Evolutionary conservation across 2,888 invertebrate species (phyloP), one percentile per base, ranked within the genome.

Genomic region (Netelia melanura): DNA sequence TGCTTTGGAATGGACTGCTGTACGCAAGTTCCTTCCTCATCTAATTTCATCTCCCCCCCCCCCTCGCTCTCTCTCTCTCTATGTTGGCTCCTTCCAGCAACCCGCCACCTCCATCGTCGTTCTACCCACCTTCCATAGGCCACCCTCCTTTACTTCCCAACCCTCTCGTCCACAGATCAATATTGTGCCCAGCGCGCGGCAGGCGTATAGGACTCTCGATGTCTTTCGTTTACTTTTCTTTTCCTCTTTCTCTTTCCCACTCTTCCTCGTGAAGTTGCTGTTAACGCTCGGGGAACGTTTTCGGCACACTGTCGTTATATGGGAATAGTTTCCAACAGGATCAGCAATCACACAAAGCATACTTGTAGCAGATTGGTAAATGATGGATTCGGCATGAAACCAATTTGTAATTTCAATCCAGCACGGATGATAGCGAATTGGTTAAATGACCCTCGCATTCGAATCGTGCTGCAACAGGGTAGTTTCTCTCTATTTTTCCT

Each of bases 1-100:
- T 91, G 90, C 93, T 92, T 92, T 92, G 92, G 91, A 92, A 91
- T 92, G 93, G 92, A 93, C 92, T 91, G 92, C 90, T 91, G 14
- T 14, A 91, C 93, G 92, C 92, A 92, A 89, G 86, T 88, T 88
- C 48, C 89, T 68, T 64, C 77, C 68, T 48, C 78, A 21, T 62
- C 78, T 52, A 70, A 70, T 70, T 56, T 38, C 77, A 58, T 71
- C 61, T 30, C 68, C 30, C 14, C 81, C 77, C 75, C 38, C 64
- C 68, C 54, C 17, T 17, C 17, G 0, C 17, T 17, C 17, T 17
- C 17, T 17, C 17, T 17, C 17, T 65, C 64, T 62, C 78, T 52
- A 74, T n/a, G 56, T 25, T 23, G 17, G 43, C 62, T n/a, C 43
- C 54, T 25, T 72, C 44, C 43, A 54, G 62, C 84, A 58, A 25